Conservation (phyloP, 2,888 invertebrate genomes). For the Macrosiphum euphorbiae region DNA sequence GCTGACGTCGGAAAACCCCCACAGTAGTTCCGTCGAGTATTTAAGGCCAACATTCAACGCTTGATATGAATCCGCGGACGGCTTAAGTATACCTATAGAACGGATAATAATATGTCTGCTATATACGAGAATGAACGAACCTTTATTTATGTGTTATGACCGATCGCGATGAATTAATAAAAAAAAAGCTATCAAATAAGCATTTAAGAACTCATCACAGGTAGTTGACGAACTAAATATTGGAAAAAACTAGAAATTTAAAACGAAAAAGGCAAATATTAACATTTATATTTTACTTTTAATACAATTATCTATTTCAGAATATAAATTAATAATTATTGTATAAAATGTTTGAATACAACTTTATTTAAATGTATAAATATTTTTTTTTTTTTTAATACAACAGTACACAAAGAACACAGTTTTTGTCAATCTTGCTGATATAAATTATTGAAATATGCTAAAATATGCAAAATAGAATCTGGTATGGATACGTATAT, state of each 20-base stretch:
- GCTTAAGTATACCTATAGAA: not conserved
- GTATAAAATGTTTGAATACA: not conserved
- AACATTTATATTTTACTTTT: not conserved
- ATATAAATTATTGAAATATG: constrained; percentile 2
- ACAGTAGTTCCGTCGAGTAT: not conserved
- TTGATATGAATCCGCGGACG: not conserved
- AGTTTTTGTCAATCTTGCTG: not conserved
- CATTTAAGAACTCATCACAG: not conserved
- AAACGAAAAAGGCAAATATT: not conserved
- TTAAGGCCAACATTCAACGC: not conserved
- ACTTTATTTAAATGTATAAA: not conserved
- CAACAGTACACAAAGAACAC: not conserved
- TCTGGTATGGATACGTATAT: not conserved
- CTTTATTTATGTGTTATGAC: not conserved
- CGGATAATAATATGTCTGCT: not conserved
- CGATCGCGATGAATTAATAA: not conserved
- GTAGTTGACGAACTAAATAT: not conserved
- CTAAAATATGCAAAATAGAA: not conserved
- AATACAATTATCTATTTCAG: not conserved
- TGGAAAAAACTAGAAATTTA: not conserved
- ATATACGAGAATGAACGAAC: not conserved
- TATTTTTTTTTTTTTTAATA: not conserved
- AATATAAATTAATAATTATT: not conserved
- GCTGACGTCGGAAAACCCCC: not conserved
- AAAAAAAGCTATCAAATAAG: not conserved